These are phyloP conservation scores for Varecia variegata DNA, from an alignment of 2,797 vertebrate species.

Conservation along the genomic window DNA sequence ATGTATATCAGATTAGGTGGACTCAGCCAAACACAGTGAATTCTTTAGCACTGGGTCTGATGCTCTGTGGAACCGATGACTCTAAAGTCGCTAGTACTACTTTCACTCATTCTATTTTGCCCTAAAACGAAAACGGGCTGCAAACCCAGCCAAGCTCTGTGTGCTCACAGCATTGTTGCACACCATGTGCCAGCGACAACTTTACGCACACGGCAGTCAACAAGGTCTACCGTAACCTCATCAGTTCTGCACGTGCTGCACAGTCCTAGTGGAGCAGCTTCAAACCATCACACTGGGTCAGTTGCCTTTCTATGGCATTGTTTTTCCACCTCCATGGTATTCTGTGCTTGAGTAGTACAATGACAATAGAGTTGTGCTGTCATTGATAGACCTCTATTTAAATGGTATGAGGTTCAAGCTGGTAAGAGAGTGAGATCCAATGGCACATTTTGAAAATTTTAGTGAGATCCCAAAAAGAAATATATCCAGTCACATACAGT, in stretches of 20 bases:
- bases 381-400: conserved; percentile 36
- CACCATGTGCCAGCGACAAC: neutral
- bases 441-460: conserved; percentile 70
- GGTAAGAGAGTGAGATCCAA: conserved; percentile 32
- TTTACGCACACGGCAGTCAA: neutral
- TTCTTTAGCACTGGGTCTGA: neutral
- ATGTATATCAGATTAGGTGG: neutral
- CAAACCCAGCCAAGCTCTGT: neutral
- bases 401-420: conserved; percentile 22
- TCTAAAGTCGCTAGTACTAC: neutral
- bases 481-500: conserved; percentile 81
- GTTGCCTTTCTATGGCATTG: neutral
- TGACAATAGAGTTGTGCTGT: neutral
- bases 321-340: neutral
- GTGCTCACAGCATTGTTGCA: neutral
- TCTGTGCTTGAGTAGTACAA: neutral
- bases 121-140: neutral
- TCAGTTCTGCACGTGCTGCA: neutral
- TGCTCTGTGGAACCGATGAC: neutral
- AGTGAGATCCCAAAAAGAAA: conserved; percentile 81
- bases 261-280: neutral
- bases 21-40: neutral
- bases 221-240: neutral
- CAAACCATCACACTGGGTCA: neutral
- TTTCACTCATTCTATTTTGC: neutral